These are phyloP conservation scores for Galendromus occidentalis DNA, from an alignment of 1,140 invertebrate genomes.

Conservation along the genomic window DNA sequence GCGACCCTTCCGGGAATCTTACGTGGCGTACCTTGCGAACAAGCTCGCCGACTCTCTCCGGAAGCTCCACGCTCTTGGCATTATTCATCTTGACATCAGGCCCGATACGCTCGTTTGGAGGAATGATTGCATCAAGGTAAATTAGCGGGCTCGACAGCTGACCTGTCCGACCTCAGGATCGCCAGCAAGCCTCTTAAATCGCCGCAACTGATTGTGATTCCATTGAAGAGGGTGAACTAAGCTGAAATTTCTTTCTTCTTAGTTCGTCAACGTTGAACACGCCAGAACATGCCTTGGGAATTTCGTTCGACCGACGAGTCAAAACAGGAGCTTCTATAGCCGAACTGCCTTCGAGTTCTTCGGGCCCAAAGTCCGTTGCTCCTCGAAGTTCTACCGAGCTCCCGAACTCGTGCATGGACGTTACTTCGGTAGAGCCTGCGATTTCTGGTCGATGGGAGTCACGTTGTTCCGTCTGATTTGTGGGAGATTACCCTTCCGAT, in stretches of 20 bases:
- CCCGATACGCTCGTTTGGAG: neutral
- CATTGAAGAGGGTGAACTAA: no score
- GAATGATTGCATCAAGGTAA: neutral
- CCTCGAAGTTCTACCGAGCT: neutral
- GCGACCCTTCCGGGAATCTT: neutral
- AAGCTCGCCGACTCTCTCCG: neutral
- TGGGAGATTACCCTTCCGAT: neutral
- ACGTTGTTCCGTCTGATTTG: neutral
- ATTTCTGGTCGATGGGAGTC: neutral
- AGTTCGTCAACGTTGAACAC: constrained; percentile 6
- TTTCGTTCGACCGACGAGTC: neutral
- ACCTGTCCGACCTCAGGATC: neutral
- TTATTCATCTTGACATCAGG: neutral
- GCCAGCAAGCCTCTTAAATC: neutral
- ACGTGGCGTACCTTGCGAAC: neutral
- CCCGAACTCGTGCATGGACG: neutral
- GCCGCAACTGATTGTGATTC: neutral
- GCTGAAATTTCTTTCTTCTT: neutral
- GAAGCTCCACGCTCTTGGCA: neutral
- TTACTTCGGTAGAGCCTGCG: neutral
- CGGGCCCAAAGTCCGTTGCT: neutral
- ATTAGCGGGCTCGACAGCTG: neutral
- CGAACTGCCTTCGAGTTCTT: neutral
- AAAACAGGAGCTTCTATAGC: neutral
- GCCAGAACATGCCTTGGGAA: neutral